Conservation (phyloP, 2,797 vertebrate species). For the Merluccius polli region DNA sequence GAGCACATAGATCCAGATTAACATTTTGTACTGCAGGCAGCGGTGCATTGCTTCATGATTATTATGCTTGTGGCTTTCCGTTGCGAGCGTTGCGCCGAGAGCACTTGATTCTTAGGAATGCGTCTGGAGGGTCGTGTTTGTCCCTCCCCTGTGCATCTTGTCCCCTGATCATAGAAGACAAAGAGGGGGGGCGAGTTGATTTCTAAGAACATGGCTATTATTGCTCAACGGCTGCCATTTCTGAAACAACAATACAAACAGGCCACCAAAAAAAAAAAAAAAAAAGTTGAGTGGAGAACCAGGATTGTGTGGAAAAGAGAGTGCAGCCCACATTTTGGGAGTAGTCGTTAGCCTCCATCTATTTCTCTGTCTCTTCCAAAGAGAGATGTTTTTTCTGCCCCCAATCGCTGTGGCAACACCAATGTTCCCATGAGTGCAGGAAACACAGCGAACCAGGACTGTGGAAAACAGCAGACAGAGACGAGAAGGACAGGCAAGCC, state of each 20-base stretch:
- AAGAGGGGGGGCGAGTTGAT: slow-evolving; percentile 38
- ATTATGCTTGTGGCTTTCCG: slow-evolving; percentile 35
- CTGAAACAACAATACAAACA: slow-evolving; percentile 11
- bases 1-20: slow-evolving; percentile 51
- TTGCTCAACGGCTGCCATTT: slow-evolving; percentile 31
- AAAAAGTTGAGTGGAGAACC: neutral
- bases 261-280: neutral
- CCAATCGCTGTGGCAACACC: slow-evolving; percentile 62
- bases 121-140: slow-evolving; percentile 33
- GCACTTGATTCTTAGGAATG: slow-evolving; percentile 49
- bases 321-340: slow-evolving; percentile 22
- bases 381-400: slow-evolving; percentile 58
- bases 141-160: slow-evolving; percentile 32
- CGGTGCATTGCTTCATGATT: slow-evolving; percentile 39
- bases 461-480: slow-evolving; percentile 35
- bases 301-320: slow-evolving; percentile 26
- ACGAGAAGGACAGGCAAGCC: slow-evolving; percentile 37
- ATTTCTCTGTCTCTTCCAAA: slow-evolving; percentile 46
- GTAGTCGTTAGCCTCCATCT: slow-evolving; percentile 48
- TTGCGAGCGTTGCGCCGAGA: slow-evolving; percentile 40
- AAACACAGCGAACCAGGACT: slow-evolving; percentile 49
- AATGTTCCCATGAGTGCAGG: slow-evolving; percentile 51
- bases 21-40: slow-evolving; percentile 38
- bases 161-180: slow-evolving; percentile 42
- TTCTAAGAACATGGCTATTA: slow-evolving; percentile 38